These are phyloP conservation scores for Tenthredo mesomela DNA, from an alignment of 2,888 invertebrate genomes.

Conservation along the genomic window DNA sequence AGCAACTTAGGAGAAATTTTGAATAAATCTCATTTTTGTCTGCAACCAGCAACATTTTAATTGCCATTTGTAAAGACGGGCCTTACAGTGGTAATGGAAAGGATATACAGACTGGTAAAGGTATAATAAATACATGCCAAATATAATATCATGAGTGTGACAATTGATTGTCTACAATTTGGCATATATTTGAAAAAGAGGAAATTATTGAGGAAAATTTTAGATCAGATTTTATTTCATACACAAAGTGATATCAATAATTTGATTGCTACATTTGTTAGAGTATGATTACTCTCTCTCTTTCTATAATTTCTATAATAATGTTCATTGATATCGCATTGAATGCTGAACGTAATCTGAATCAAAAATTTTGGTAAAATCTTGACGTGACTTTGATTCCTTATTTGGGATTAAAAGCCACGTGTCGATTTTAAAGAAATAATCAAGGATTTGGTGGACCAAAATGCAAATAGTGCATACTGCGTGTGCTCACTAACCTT, in stretches of 20 bases:
- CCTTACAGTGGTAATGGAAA: conserved; percentile 67
- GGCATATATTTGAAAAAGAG: conserved; percentile 19
- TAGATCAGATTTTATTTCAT: not conserved
- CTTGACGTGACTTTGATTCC: not conserved
- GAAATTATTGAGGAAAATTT: not conserved
- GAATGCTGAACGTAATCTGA: not conserved
- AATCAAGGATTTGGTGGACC: conserved; percentile 59
- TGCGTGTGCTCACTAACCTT: conserved; percentile 87
- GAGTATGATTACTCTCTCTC: not conserved
- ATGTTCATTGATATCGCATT: not conserved
- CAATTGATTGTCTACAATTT: not conserved
- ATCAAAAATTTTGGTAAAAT: not conserved
- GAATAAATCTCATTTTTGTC: conserved; percentile 61
- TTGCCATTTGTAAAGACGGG: conserved; percentile 80
- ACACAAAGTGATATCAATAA: not conserved
- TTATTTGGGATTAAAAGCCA: conserved; percentile 9
- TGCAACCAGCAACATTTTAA: conserved; percentile 72
- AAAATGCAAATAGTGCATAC: conserved; percentile 72
- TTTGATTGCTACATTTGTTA: not conserved
- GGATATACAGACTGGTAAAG: conserved; percentile 72
- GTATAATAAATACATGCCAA: conserved; percentile 52
- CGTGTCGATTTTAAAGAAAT: conserved; percentile 7
- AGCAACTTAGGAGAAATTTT: conserved; percentile 64
- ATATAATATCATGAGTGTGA: not conserved
- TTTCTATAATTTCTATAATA: not conserved